Conservation (phyloP, 1,140 invertebrate species). For the Zaprionus inermis region DNA sequence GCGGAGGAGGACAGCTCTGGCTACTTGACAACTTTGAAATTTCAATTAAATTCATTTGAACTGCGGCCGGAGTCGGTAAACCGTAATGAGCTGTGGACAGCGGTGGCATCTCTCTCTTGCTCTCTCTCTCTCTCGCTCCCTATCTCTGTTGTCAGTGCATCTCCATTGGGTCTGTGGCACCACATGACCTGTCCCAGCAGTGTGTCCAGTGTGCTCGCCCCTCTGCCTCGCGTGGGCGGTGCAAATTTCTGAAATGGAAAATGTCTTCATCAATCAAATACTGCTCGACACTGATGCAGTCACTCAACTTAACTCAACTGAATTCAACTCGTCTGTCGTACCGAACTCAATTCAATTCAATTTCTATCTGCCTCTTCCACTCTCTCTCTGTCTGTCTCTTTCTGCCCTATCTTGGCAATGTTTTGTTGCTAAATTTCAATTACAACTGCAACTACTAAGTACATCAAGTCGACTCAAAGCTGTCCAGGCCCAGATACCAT, state of each 20-base stretch:
- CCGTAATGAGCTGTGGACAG: constrained; percentile 51
- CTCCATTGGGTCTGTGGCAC: constrained; percentile 8
- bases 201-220: too few species aligned
- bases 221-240: constrained; percentile 43
- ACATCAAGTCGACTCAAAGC: constrained; percentile 73
- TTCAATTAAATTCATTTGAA: constrained; percentile 83
- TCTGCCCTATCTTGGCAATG: constrained; percentile 13
- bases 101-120: background rate
- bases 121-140: constrained; percentile 8
- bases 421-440: constrained; percentile 82
- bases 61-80: constrained; percentile 62
- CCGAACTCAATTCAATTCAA: constrained; percentile 72
- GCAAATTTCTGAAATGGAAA: constrained; percentile 73
- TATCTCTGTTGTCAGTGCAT: constrained; percentile 15
- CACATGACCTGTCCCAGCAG: constrained; percentile 1
- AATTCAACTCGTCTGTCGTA: constrained; percentile 57
- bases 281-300: constrained; percentile 61
- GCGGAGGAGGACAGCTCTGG: constrained; percentile 9
- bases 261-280: constrained; percentile 82
- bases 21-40: constrained; percentile 81
- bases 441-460: constrained; percentile 77
- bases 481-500: constrained; percentile 6
- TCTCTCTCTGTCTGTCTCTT: constrained; percentile 2
- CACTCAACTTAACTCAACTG: constrained; percentile 72
- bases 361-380: constrained; percentile 40